These are phyloP conservation scores for Pseudomyrmex sp. DNA, from an alignment of 1,140 invertebrate genomes.

Conservation along the genomic window DNA sequence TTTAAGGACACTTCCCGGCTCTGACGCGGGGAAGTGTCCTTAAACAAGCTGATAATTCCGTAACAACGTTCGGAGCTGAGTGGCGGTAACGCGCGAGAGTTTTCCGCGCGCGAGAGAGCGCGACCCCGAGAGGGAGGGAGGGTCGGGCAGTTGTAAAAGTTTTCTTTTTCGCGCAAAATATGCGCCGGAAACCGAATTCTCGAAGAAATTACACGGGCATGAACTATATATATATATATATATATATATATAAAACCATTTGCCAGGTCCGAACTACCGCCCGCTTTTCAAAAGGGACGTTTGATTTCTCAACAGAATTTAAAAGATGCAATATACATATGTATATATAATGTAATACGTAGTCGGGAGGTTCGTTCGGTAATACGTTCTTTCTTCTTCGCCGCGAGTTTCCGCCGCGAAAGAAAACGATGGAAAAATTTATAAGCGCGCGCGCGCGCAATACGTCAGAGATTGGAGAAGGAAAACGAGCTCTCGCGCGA, in stretches of 20 bases:
- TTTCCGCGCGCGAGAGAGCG: neutral
- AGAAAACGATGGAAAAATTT: too few relatives aligned
- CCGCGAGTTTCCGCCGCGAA: too few relatives aligned
- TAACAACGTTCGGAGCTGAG: neutral
- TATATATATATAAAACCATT: neutral
- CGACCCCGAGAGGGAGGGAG: neutral
- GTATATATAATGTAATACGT: too few relatives aligned
- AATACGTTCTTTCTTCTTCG: too few relatives aligned
- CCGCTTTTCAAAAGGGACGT: conserved; percentile 14
- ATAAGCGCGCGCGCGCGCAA: too few relatives aligned
- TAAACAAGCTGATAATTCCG: too few relatives aligned
- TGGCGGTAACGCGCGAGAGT: neutral
- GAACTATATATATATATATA: neutral
- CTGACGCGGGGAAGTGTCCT: too few relatives aligned
- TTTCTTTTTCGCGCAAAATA: conserved; percentile 30
- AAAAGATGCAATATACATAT: neutral
- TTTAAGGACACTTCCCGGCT: too few relatives aligned
- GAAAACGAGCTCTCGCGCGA: too few relatives aligned
- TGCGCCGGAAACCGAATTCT: conserved; percentile 1
- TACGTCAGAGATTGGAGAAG: too few relatives aligned
- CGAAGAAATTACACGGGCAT: conserved; percentile 23
- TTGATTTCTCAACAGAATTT: neutral
- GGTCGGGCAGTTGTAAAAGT: conserved; percentile 40
- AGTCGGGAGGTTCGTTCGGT: too few relatives aligned
- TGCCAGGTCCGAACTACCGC: conserved; percentile 22